Conservation (phyloP, 2,888 invertebrate genomes). For the Eucera pruinosa region DNA sequence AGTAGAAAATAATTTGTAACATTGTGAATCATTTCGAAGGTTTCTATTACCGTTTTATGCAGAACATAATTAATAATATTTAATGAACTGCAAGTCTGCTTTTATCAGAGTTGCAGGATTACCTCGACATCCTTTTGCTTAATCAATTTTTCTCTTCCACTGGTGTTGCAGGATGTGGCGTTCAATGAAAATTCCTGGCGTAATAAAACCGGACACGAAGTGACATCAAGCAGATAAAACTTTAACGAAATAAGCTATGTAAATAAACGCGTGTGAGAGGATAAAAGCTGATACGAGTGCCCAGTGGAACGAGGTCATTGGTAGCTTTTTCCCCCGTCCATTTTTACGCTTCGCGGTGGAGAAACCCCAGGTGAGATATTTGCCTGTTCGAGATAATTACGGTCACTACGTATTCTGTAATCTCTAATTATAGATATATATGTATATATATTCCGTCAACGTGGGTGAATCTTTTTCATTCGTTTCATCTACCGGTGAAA, state of each 20-base stretch:
- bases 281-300: conserved; percentile 45
- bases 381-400: conserved; percentile 43
- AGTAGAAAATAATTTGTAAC: too few species aligned
- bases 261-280: conserved; percentile 45
- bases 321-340: conserved; percentile 44
- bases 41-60: too few species aligned
- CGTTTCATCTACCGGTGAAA: neutral
- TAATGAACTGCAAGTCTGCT: neutral
- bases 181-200: conserved; percentile 38
- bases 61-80: neutral
- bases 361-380: conserved; percentile 42
- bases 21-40: too few species aligned
- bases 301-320: conserved; percentile 48
- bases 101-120: neutral
- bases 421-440: conserved; percentile 47
- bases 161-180: neutral
- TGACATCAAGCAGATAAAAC: conserved; percentile 49
- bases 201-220: conserved; percentile 39
- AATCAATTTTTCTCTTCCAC: conserved; percentile 21
- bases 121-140: conserved; percentile 8
- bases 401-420: conserved; percentile 23
- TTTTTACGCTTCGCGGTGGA: conserved; percentile 30
- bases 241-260: conserved; percentile 52
- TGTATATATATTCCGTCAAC: neutral
- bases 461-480: neutral